phyloP scores from a whole-genome alignment of 2,888 invertebrate genomes.

The Fabriciana adippe region DNA sequence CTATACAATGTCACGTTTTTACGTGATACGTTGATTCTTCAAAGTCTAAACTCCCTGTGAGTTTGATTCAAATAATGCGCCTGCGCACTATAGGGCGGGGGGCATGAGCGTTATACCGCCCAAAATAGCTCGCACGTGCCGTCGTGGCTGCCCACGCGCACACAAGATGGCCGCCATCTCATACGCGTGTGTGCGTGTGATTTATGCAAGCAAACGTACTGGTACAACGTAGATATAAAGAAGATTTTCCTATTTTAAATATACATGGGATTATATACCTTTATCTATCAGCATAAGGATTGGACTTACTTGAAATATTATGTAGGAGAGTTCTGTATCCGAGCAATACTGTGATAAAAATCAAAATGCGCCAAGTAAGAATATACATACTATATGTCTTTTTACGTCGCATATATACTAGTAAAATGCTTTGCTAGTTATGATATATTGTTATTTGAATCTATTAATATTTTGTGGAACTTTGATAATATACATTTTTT shows the following conservation, averaged over 20 bases:
- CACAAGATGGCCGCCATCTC: slow-evolving; percentile 72
- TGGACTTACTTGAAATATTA: slow-evolving; percentile 8
- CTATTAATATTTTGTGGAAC: too few relatives aligned
- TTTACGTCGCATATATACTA: slow-evolving; percentile 31
- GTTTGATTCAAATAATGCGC: slow-evolving; percentile 25
- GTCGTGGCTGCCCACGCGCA: slow-evolving; percentile 77
- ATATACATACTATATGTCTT: slow-evolving; percentile 18
- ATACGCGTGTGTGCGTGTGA: slow-evolving; percentile 56
- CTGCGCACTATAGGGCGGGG: slow-evolving; percentile 45
- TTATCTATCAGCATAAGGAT: slow-evolving; percentile 15
- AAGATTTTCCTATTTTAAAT: slow-evolving; percentile 19
- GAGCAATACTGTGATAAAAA: slow-evolving; percentile 31
- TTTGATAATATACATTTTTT: too few relatives aligned
- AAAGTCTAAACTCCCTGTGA: slow-evolving; percentile 32
- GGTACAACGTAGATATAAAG: slow-evolving; percentile 28
- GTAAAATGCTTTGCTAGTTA: slow-evolving; percentile 17
- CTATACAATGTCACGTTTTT: too few relatives aligned
- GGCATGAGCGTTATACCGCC: slow-evolving; percentile 68
- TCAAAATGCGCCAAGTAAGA: slow-evolving; percentile 27
- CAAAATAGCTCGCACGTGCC: slow-evolving; percentile 82
- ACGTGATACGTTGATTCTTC: slow-evolving; percentile 1
- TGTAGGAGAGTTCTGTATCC: slow-evolving; percentile 8
- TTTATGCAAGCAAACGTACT: slow-evolving; percentile 51
- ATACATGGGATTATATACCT: slow-evolving; percentile 26
- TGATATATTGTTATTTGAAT: too few relatives aligned